phyloP scores from a whole-genome alignment of 2,888 invertebrate genomes.

The Sminthurinus aureus region DNA sequence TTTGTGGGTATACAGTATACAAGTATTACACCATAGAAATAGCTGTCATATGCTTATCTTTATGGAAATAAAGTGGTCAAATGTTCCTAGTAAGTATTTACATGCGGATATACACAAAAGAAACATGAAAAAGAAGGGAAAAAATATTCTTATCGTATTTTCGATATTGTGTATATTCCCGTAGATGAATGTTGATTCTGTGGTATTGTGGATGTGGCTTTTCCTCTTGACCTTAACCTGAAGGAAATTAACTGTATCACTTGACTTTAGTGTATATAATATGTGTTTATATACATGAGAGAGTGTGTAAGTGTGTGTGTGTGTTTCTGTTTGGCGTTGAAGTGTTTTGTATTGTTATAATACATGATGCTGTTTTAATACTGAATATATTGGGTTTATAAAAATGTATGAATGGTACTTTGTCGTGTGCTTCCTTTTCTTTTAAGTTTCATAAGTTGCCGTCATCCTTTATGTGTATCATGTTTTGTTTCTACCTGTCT shows the following conservation, averaged over 20 bases:
- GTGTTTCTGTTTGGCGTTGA: too few relatives aligned
- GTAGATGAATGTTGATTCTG: neutral
- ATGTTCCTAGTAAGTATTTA: neutral
- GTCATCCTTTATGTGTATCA: neutral
- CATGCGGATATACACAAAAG: neutral
- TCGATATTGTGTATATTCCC: neutral
- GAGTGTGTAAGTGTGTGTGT: too few relatives aligned
- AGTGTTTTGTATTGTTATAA: too few relatives aligned
- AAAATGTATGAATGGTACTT: constrained; percentile 25
- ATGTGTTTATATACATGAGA: too few relatives aligned
- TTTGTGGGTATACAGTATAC: too few relatives aligned
- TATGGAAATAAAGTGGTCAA: neutral
- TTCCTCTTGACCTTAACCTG: constrained; percentile 55
- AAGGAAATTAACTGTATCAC: constrained; percentile 58
- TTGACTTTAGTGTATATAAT: constrained; percentile 15
- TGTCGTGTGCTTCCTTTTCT: constrained; percentile 25
- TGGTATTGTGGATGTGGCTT: constrained; percentile 29
- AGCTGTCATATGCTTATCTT: neutral
- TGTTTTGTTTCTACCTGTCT: neutral
- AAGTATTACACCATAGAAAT: too few relatives aligned
- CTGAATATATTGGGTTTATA: neutral
- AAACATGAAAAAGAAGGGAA: neutral
- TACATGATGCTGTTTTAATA: neutral
- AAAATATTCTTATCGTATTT: constrained; percentile 12
- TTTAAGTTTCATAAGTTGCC: constrained; percentile 13